Conservation (phyloP, 2,888 invertebrate genomes). For the Spodoptera picta region DNA sequence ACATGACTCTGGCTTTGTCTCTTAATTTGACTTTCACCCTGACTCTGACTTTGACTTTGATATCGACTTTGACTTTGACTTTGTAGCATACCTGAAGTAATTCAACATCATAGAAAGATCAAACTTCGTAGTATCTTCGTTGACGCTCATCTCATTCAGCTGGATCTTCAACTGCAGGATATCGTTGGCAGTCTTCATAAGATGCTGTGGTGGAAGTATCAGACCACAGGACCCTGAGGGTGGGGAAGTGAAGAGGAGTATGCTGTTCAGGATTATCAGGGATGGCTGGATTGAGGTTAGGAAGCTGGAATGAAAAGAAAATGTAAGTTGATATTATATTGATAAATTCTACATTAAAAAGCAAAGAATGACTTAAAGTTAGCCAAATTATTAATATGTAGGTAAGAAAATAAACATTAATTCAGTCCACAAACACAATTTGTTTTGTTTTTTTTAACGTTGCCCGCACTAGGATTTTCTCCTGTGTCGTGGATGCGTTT, state of each 20-base stretch:
- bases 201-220: slow-evolving; percentile 72
- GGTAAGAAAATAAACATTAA: no score
- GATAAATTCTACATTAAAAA: neutral
- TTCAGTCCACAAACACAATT: no score
- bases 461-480: no score
- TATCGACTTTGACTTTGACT: no score
- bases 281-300: slow-evolving; percentile 75
- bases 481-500: no score
- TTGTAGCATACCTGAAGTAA: slow-evolving; percentile 65
- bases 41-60: no score
- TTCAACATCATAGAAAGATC: slow-evolving; percentile 57
- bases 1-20: no score
- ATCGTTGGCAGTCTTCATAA: slow-evolving; percentile 58
- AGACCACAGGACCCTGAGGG: slow-evolving; percentile 78
- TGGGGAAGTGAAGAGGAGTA: slow-evolving; percentile 74
- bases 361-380: no score
- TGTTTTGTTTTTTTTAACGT: no score
- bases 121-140: slow-evolving; percentile 47
- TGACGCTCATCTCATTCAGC: slow-evolving; percentile 45
- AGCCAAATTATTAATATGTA: no score
- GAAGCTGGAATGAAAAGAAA: slow-evolving; percentile 62
- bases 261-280: slow-evolving; percentile 71
- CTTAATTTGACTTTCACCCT: no score
- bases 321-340: neutral
- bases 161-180: slow-evolving; percentile 61